These are phyloP conservation scores for Drosophila sp. DNA, from an alignment of 1,140 invertebrate genomes.

Conservation along the genomic window DNA sequence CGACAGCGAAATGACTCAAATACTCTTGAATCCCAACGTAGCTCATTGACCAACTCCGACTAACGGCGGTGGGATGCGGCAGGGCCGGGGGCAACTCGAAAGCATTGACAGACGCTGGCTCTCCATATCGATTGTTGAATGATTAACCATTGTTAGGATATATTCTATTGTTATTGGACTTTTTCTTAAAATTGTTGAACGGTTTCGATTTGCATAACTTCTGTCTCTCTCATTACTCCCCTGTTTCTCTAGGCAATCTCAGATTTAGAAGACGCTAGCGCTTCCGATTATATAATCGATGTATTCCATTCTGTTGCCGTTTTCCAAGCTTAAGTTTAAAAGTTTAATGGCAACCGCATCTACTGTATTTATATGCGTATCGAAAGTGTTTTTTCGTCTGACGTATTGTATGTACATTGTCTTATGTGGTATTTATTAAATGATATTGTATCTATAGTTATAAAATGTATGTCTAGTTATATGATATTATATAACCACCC, in stretches of 20 bases:
- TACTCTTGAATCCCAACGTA: conserved; percentile 77
- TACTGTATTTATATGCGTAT: conserved; percentile 45
- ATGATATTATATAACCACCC: conserved; percentile 37
- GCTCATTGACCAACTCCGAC: conserved; percentile 78
- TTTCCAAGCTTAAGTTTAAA: conserved; percentile 59
- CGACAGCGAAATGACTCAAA: conserved; percentile 78
- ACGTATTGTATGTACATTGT: conserved; percentile 66
- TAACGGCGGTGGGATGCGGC: conserved; percentile 53
- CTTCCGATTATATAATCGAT: conserved; percentile 43
- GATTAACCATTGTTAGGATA: conserved; percentile 34
- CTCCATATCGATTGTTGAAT: conserved; percentile 42
- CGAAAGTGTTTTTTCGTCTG: conserved; percentile 60
- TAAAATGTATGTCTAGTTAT: conserved; percentile 61
- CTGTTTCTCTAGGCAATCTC: conserved; percentile 58
- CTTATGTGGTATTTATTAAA: conserved; percentile 69
- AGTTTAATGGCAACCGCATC: conserved; percentile 46
- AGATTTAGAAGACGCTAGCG: conserved; percentile 34
- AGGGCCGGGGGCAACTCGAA: conserved; percentile 12
- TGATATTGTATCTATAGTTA: conserved; percentile 52
- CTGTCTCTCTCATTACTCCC: conserved; percentile 31
- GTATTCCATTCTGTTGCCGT: conserved; percentile 54
- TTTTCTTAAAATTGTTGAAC: conserved; percentile 41
- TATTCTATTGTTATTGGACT: conserved; percentile 44
- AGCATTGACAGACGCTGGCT: conserved; percentile 23
- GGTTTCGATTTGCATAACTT: conserved; percentile 34